Conservation (phyloP, 1,140 invertebrate genomes). For the Metopolophium dirhodum region DNA sequence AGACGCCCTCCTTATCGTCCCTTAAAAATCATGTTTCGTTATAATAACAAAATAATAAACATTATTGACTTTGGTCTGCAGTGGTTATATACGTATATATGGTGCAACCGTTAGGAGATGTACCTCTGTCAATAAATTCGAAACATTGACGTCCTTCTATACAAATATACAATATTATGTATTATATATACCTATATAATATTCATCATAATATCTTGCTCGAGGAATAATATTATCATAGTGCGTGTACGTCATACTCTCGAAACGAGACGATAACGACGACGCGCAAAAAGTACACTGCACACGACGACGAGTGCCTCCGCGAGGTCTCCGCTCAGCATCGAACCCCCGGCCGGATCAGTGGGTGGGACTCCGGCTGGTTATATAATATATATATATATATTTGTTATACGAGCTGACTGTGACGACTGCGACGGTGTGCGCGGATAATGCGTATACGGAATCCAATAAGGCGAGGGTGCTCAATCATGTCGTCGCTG, state of each 20-base stretch:
- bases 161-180: too few species aligned
- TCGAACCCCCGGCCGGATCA: not conserved
- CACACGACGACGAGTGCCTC: not conserved
- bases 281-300: not conserved
- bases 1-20: too few species aligned
- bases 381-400: not conserved
- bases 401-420: not conserved
- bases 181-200: too few species aligned
- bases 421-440: too few species aligned
- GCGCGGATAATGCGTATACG: too few species aligned
- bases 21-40: too few species aligned
- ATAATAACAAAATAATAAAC: too few species aligned
- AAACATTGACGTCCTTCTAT: too few species aligned
- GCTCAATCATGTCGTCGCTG: not conserved
- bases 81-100: too few species aligned
- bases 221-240: not conserved
- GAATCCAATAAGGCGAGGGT: not conserved
- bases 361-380: not conserved
- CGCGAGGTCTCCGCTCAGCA: not conserved
- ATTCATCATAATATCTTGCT: not conserved
- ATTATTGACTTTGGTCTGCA: too few species aligned
- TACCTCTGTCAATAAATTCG: too few species aligned
- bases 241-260: not conserved
- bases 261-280: not conserved
- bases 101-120: too few species aligned